Evolutionary conservation across 92 coral and sea anemone genomes (phyloP).

Genomic region (Porites rus): DNA sequence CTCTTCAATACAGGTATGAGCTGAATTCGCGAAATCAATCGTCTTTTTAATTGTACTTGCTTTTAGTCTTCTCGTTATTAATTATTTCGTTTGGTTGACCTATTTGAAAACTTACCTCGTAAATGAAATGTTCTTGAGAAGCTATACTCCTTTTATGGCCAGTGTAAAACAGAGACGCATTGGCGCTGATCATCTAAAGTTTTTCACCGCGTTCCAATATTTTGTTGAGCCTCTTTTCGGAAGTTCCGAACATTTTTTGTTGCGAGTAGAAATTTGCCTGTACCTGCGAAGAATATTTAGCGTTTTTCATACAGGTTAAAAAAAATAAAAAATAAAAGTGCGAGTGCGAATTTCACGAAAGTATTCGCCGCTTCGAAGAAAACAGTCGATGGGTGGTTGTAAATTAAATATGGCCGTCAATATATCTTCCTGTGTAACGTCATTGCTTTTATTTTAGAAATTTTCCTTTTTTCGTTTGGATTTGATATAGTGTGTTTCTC

Average conservation of each 20-base stretch:
- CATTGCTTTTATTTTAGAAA: background rate
- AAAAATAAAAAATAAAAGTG: background rate
- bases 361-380: background rate
- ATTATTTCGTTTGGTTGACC: background rate
- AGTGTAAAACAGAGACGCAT: background rate
- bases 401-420: constrained; percentile 33
- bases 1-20: constrained; percentile 37
- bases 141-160: background rate
- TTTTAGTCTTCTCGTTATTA: background rate
- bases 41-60: background rate
- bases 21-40: constrained; percentile 9
- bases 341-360: background rate
- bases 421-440: background rate
- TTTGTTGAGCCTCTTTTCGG: constrained; percentile 6
- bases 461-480: background rate
- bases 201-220: constrained; percentile 1
- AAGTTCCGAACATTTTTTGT: constrained; percentile 29
- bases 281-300: background rate
- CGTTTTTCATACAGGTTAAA: background rate
- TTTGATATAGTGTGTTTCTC: background rate
- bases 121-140: background rate
- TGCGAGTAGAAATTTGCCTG: background rate
- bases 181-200: background rate
- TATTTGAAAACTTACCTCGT: background rate
- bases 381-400: background rate